Evolutionary conservation across 2,113 vertebrate species (phyloP).

Genomic region (Pitta sordida): DNA sequence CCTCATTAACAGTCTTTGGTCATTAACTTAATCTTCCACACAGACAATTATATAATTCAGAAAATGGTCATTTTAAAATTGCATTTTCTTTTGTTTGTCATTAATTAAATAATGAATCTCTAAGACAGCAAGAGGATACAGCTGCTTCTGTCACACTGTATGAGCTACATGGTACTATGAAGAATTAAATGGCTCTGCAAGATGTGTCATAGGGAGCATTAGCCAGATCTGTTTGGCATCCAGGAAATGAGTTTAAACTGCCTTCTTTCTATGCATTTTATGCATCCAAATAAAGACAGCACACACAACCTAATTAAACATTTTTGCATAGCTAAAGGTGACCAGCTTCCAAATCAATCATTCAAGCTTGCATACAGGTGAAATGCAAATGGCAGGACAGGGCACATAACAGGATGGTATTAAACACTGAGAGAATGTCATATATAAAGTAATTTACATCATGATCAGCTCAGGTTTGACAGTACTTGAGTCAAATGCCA

Average conservation of each 20-base stretch:
- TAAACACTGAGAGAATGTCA: neutral
- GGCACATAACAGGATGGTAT: neutral
- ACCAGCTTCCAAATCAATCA: neutral
- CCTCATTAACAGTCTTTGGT: constrained; percentile 46
- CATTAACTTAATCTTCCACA: constrained; percentile 56
- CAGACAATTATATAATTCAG: constrained; percentile 35
- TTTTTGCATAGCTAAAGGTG: neutral
- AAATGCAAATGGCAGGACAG: neutral
- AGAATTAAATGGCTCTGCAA: neutral
- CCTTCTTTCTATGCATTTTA: neutral
- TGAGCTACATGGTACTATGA: neutral
- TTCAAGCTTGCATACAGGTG: neutral
- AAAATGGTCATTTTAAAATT: neutral
- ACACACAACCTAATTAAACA: neutral
- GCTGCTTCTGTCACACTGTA: neutral
- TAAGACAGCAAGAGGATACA: neutral
- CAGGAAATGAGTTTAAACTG: neutral
- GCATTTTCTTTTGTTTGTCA: constrained; percentile 43
- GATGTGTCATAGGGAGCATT: neutral
- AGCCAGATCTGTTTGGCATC: neutral
- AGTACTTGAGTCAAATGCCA: neutral
- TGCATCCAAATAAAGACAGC: neutral
- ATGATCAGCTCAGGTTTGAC: neutral
- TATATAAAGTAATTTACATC: neutral
- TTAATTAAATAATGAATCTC: constrained; percentile 43